Base-by-base conservation (phyloP, 2,888 invertebrate species). In the Lissocephala sabroskyi region DNA sequence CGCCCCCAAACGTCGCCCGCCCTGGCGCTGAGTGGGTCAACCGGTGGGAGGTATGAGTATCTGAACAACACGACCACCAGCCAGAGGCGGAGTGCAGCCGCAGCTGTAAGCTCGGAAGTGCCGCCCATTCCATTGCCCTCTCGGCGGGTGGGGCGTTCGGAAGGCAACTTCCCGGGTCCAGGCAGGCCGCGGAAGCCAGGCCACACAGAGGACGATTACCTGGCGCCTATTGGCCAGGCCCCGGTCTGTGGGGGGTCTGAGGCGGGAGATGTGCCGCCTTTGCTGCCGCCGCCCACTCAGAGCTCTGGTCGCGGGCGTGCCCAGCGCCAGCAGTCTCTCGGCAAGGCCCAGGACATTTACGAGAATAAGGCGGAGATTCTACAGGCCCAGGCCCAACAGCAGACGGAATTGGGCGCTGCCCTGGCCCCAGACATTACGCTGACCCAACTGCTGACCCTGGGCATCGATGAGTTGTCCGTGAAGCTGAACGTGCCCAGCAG, bases 401-500 rank as follows among this genome's bases (percentile, higher is more conserved):
- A 44, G 13, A 26, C 47, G 41, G 49, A 59, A 9, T 41, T 56
- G 0, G 30, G 54, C 0, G 43, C 71, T 1, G 37, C 79, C 9
- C 68, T 81, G 11, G 75, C 82, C 32, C 83, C 84, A 26, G 93
- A 94, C 81, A 93, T 94, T 59, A 94, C 94, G 1, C 86, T 95
- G 51, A 91, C 90, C 70, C 94, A 95, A 80, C 87, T 95, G 50
- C 91, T 95, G 23, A 91, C 93, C 1, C 89, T 93, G 77, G 92
- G 92, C 62, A 89, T 95, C 78, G 91, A 92, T 62, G 94, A 95
- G 56, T 85, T 95, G 48, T 93, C 95, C 0, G 80, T 86, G 13
- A 91, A 92, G 86, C 86, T 89, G 49, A 91, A 91, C 62, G 93
- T 95, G 73, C 93, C 94, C 0, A 88, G 92, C 0, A 88, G 89